A percentile compares a stretch with the other conserved stretches of the same genome.
Evolutionary conservation across 2,113 vertebrate genomes (phyloP).

Genomic region (Oxyruncus cristatus): DNA sequence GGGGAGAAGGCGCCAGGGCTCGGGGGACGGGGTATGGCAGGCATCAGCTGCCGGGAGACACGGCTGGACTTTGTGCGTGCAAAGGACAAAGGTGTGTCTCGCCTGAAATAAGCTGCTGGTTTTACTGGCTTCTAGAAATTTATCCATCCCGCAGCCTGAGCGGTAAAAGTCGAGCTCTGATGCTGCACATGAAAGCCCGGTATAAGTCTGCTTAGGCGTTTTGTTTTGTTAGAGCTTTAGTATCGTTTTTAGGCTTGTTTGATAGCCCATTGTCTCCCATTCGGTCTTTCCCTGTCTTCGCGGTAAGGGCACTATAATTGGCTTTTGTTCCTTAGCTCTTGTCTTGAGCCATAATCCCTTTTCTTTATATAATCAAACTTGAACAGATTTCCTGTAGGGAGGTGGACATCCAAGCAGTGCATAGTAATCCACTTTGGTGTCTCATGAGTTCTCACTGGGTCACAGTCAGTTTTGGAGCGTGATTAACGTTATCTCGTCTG

Average conservation of each 20-base stretch:
- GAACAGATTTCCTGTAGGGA: conserved; percentile 4
- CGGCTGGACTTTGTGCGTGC: not conserved
- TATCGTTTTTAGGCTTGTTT: not conserved
- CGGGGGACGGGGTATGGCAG: not conserved
- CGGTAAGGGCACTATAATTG: not conserved
- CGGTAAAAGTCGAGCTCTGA: not conserved
- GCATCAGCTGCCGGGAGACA: not conserved
- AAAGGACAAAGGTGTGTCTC: not conserved
- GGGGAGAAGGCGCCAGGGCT: not conserved
- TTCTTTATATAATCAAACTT: conserved; percentile 11
- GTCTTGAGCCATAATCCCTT: not conserved
- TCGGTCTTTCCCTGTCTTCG: not conserved
- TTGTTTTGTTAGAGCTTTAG: not conserved
- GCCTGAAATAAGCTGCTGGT: not conserved
- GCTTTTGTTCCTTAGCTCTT: conserved; percentile 17
- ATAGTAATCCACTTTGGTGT: not conserved
- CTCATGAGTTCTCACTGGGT: not conserved
- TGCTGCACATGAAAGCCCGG: not conserved
- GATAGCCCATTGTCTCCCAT: not conserved
- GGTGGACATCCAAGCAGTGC: not conserved
- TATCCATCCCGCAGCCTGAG: not conserved
- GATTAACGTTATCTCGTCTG: not conserved
- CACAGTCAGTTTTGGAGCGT: not conserved
- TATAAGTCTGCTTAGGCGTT: not conserved
- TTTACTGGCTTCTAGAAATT: not conserved